These are phyloP conservation scores for Ataeniobius toweri DNA, from an alignment of 2,797 vertebrate species.

Conservation along the genomic window DNA sequence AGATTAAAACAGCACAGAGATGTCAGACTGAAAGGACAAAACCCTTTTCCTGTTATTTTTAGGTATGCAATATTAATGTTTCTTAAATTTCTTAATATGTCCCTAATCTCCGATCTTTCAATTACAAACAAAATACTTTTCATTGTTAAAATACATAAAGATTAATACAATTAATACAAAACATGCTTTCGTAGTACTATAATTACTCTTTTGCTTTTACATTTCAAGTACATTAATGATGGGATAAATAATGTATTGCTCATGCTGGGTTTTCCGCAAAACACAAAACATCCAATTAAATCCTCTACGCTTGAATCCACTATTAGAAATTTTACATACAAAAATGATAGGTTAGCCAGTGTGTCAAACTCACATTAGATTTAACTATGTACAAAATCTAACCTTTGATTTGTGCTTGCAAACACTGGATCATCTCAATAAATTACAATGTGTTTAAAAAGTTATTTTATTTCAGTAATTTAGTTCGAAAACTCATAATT, in stretches of 20 bases:
- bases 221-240: slow-evolving; percentile 19
- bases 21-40: slow-evolving; percentile 37
- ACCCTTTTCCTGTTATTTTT: slow-evolving; percentile 33
- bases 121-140: neutral
- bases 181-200: slow-evolving; percentile 5
- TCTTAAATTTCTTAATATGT: neutral
- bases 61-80: slow-evolving; percentile 7
- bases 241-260: slow-evolving; percentile 36
- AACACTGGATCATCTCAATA: neutral
- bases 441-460: neutral
- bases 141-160: slow-evolving; percentile 19
- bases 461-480: neutral
- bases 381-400: slow-evolving; percentile 1
- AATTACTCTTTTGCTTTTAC: slow-evolving; percentile 22
- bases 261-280: slow-evolving; percentile 35
- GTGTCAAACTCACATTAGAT: slow-evolving; percentile 37
- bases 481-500: neutral
- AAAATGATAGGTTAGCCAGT: slow-evolving; percentile 51
- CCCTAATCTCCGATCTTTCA: slow-evolving; percentile 8
- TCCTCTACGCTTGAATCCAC: slow-evolving; percentile 51
- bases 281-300: slow-evolving; percentile 60
- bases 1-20: slow-evolving; percentile 54
- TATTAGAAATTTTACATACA: slow-evolving; percentile 42
- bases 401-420: slow-evolving; percentile 4
- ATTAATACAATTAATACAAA: slow-evolving; percentile 8